Percentiles rank a stretch among this genome's conserved stretches.
phyloP scores from a whole-genome alignment of 2,113 vertebrate genomes.

The Pangasianodon hypophthalmus region DNA sequence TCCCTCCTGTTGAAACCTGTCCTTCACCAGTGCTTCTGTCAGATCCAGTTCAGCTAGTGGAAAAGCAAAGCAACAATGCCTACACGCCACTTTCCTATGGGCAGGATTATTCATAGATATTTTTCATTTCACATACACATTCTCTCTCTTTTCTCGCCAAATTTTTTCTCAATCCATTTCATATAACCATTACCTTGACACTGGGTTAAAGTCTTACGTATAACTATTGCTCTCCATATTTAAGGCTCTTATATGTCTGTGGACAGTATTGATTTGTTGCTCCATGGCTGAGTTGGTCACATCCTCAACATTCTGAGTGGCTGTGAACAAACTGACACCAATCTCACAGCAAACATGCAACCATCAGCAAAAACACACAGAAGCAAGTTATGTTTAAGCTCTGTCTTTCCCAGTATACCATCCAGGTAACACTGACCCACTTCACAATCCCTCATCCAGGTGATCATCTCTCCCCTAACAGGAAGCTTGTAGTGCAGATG shows the following conservation, averaged over 20 bases:
- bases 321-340: slow-evolving; percentile 2
- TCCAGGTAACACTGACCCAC: not conserved
- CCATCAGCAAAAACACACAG: not conserved
- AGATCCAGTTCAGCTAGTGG: slow-evolving; percentile 42
- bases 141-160: not conserved
- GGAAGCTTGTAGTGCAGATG: slow-evolving; percentile 65
- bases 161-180: not conserved
- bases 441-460: slow-evolving; percentile 48
- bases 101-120: not conserved
- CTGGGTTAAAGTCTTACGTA: not conserved
- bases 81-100: slow-evolving; percentile 17
- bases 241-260: not conserved
- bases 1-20: slow-evolving; percentile 22
- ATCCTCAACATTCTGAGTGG: not conserved
- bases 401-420: not conserved
- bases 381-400: not conserved
- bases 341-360: not conserved
- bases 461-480: slow-evolving; percentile 68
- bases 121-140: not conserved
- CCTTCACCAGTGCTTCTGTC: slow-evolving; percentile 25
- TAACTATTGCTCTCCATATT: not conserved
- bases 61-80: slow-evolving; percentile 10
- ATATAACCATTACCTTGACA: not conserved
- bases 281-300: not conserved
- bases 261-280: not conserved